Conservation (phyloP, 2,888 invertebrate genomes). For the Poecilobothrus nobilitatus region DNA sequence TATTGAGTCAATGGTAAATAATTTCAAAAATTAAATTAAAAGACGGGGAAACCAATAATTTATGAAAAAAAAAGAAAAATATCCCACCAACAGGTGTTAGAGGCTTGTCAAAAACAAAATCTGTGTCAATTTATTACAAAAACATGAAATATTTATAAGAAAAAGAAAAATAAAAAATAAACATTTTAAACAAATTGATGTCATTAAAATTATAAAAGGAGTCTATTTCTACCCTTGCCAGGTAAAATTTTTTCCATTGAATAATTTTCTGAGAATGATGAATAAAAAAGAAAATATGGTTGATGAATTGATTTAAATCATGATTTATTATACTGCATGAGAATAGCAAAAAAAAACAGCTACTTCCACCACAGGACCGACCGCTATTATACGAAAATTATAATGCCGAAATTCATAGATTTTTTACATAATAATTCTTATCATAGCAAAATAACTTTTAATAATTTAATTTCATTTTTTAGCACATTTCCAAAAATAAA, state of each 20-base stretch:
- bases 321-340: not conserved
- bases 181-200: not conserved
- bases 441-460: too few species aligned
- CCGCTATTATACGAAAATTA: too few species aligned
- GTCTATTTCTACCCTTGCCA: not conserved
- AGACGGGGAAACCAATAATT: too few species aligned
- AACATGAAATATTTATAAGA: not conserved
- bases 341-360: not conserved
- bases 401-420: too few species aligned
- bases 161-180: not conserved
- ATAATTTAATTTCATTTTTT: too few species aligned
- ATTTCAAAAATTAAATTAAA: too few species aligned
- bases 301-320: constrained; percentile 6
- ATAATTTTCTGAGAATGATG: not conserved
- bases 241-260: not conserved
- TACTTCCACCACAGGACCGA: too few species aligned
- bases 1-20: too few species aligned
- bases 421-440: too few species aligned
- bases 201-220: not conserved
- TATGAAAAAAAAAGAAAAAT: too few species aligned
- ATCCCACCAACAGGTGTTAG: not conserved
- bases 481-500: too few species aligned
- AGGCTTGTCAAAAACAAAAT: not conserved
- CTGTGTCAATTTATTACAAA: not conserved
- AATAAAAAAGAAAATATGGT: not conserved